These are phyloP conservation scores for Fragum whitleyi DNA, from an alignment of 2,888 invertebrate genomes.

Conservation along the genomic window DNA sequence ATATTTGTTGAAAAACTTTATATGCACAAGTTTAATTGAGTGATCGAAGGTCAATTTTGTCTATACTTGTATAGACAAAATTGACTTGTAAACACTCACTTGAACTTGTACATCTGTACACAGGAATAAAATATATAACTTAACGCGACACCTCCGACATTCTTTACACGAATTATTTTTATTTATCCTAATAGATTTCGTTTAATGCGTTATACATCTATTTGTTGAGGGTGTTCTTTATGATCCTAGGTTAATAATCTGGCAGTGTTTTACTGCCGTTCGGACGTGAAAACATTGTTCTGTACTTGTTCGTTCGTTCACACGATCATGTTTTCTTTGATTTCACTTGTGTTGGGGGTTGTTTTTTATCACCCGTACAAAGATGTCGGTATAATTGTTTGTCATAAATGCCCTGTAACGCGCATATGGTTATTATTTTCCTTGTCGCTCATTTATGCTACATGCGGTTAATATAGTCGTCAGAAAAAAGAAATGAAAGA, in stretches of 20 bases:
- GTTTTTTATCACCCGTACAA: neutral
- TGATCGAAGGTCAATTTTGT: too few species aligned
- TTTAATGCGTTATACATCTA: too few species aligned
- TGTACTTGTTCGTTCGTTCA: neutral
- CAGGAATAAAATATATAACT: too few species aligned
- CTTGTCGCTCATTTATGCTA: constrained; percentile 13
- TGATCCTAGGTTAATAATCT: neutral
- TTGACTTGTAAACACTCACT: too few species aligned
- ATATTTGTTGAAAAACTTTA: too few species aligned
- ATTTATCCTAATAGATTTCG: too few species aligned
- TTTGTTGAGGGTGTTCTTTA: too few species aligned
- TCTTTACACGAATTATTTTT: too few species aligned
- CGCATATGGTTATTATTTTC: constrained; percentile 11
- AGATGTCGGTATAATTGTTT: neutral
- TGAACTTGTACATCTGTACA: too few species aligned
- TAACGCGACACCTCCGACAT: too few species aligned
- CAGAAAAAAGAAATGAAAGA: neutral
- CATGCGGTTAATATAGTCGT: neutral
- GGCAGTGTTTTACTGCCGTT: neutral
- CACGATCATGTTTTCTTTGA: neutral
- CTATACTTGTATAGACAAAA: too few species aligned
- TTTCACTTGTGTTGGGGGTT: neutral
- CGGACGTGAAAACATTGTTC: neutral
- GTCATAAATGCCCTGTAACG: constrained; percentile 16
- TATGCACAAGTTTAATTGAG: too few species aligned